These are phyloP conservation scores for Charanyca ferruginea DNA, from an alignment of 2,888 invertebrate species.

Conservation along the genomic window DNA sequence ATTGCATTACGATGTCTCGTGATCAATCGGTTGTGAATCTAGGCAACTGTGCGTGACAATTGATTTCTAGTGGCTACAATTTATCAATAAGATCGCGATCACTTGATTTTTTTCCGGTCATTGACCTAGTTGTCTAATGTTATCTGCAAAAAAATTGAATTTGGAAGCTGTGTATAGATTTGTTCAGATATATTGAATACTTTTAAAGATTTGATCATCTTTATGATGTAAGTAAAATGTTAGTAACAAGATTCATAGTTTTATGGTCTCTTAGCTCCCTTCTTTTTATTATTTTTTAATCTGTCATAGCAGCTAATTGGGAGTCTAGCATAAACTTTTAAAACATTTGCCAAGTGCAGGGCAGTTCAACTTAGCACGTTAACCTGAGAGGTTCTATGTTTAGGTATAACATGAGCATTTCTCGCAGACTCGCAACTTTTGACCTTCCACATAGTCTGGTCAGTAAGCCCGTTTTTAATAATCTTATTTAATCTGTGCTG, in stretches of 20 bases:
- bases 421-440: too few species aligned
- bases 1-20: constrained; percentile 22
- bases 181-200: constrained; percentile 9
- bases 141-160: constrained; percentile 20
- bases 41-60: constrained; percentile 56
- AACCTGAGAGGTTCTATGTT: too few species aligned
- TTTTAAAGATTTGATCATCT: not conserved
- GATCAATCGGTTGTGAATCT: constrained; percentile 44
- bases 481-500: too few species aligned
- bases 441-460: too few species aligned
- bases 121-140: constrained; percentile 37
- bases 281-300: not conserved
- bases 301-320: not conserved
- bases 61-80: constrained; percentile 46
- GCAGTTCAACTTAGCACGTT: too few species aligned
- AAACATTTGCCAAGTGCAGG: too few species aligned
- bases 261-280: too few species aligned
- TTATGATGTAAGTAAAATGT: not conserved
- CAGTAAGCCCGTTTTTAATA: too few species aligned
- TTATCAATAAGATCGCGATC: constrained; percentile 55
- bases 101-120: constrained; percentile 46
- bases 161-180: constrained; percentile 10
- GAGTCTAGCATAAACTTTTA: too few species aligned
- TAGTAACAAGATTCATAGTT: not conserved
- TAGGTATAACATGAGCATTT: too few species aligned